Evolutionary conservation across 2,888 invertebrate genomes (phyloP).

Genomic region (Aleiodes alternator): DNA sequence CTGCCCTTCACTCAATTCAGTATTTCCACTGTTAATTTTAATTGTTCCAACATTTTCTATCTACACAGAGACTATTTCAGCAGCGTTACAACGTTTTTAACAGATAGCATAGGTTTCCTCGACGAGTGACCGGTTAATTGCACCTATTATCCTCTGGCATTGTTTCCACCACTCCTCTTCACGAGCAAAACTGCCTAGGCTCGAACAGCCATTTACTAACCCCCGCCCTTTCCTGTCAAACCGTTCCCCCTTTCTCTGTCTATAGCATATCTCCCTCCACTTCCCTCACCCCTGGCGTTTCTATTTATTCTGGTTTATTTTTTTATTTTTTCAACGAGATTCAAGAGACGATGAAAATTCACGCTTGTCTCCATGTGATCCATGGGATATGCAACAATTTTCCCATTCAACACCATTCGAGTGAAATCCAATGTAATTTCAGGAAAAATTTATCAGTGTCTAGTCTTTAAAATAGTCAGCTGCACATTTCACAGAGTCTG

Average conservation of each 20-base stretch:
- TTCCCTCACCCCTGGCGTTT: neutral
- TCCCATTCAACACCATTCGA: constrained; percentile 1
- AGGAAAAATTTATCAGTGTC: constrained; percentile 16
- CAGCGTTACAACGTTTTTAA: constrained; percentile 43
- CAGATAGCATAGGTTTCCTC: constrained; percentile 43
- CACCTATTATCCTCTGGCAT: constrained; percentile 56
- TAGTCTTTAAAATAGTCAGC: constrained; percentile 10
- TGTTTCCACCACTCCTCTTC: constrained; percentile 51
- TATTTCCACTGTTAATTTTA: neutral
- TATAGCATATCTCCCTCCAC: constrained; percentile 7
- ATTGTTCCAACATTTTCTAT: constrained; percentile 28
- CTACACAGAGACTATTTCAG: neutral
- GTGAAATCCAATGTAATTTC: neutral
- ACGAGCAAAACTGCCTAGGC: constrained; percentile 14
- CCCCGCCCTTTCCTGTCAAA: constrained; percentile 6
- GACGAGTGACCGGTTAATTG: constrained; percentile 55
- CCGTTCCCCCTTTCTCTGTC: constrained; percentile 2
- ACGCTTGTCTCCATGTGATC: neutral
- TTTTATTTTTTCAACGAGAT: neutral
- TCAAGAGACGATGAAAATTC: constrained; percentile 7
- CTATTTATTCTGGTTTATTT: constrained; percentile 3
- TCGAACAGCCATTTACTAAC: constrained; percentile 24
- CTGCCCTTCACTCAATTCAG: neutral
- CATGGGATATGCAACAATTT: constrained; percentile 12
- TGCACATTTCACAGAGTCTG: neutral